These are phyloP conservation scores for Onchidella celtica DNA, from an alignment of 2,888 invertebrate species.

Conservation along the genomic window DNA sequence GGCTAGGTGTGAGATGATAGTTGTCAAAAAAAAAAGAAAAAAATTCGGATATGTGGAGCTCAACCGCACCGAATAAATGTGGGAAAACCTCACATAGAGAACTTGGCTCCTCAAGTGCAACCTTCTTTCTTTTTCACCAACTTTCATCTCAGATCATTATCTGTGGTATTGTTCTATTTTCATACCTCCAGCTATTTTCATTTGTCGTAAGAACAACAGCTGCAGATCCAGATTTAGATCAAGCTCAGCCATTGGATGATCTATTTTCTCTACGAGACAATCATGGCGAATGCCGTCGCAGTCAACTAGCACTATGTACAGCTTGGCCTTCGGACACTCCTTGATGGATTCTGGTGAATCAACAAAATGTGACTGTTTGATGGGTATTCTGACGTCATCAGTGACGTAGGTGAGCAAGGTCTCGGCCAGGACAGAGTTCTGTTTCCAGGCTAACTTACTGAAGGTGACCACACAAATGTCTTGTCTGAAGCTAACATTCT, in stretches of 20 bases:
- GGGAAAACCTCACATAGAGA: no score
- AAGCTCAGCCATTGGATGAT: no score
- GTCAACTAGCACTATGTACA: conserved; percentile 70
- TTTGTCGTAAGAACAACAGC: neutral
- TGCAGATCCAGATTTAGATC: neutral
- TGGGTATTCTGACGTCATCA: conserved; percentile 65
- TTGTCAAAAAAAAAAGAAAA: no score
- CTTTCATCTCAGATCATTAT: no score
- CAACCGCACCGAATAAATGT: no score
- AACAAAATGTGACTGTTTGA: conserved; percentile 64
- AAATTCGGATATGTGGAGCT: no score
- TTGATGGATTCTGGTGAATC: conserved; percentile 65
- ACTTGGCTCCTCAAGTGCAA: no score
- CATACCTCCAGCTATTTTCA: conserved; percentile 7
- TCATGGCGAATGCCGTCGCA: conserved; percentile 52
- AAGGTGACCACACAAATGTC: conserved; percentile 69
- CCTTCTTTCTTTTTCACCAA: no score
- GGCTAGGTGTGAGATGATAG: no score
- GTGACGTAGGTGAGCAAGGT: conserved; percentile 62
- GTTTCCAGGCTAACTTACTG: conserved; percentile 61
- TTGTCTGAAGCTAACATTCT: conserved; percentile 60
- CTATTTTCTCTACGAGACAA: no score
- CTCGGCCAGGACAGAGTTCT: conserved; percentile 62
- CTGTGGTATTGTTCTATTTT: no score
- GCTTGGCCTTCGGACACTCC: conserved; percentile 65